Base-by-base conservation (phyloP, 1,140 invertebrate species). In the Elymnias hypermnestra region DNA sequence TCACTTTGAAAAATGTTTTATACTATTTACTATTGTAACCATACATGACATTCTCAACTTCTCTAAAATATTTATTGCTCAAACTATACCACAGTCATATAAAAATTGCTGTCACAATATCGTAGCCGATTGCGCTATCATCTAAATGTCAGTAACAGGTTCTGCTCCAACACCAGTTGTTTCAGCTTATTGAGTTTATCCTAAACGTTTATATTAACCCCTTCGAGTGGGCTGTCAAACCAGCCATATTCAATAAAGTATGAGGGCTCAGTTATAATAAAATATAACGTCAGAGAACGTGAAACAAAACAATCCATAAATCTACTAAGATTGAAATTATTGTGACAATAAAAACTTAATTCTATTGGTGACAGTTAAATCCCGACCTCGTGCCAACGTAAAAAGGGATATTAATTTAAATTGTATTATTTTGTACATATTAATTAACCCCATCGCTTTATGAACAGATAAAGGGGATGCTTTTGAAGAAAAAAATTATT, bases 151-250 rank as follows among this genome's bases (percentile, higher is more conserved):
- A 85, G 79, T 76, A 69, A 75, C 82, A 85, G 78, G 66, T 76
- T 83, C 70, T 62, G 61, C 69, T 66, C 68, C 77, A 61, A 68
- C 82, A 83, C 78, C 81, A 72, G 82, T 85, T 83, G 82, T 79
- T 81, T 75, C 65, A 63, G 73, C 70, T 83, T 85, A 85, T 85
- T 85, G 78, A 67, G 73, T 83, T 82, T 81, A 79, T 77, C 75
- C 75, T 75, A 74, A 83, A 68, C 76, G 73, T 67, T 79, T 63
- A 83, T 85, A 83, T 82, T 81, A 84, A 85, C 82, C 82, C 79
- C 71, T 84, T 82, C 77, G 60, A 76, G 61, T 69, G 71, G 82
- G 72, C 82, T 85, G 82, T 83, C 82, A 85, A 60, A 69, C 66
- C 57, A 70, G 60, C 66, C 62, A 65, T 60, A 71, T 81, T 71